Percentiles rank a stretch among this genome's conserved stretches.
phyloP scores from a whole-genome alignment of 2,113 vertebrate genomes.

The Mesocricetus auratus region DNA sequence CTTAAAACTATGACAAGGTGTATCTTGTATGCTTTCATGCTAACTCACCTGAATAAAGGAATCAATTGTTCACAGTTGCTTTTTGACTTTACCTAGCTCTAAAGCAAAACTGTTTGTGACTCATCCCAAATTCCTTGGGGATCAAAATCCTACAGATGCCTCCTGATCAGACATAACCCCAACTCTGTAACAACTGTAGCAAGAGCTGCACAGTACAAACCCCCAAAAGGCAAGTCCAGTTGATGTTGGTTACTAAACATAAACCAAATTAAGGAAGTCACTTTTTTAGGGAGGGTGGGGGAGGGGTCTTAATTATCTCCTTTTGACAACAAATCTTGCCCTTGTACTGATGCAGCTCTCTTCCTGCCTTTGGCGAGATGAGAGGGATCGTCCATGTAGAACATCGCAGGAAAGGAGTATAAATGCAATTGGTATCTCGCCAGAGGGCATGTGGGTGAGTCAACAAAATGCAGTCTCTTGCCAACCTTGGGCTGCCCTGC shows the following conservation, averaged over 20 bases:
- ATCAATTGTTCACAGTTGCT: conserved; percentile 66
- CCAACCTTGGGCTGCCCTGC: conserved; percentile 78
- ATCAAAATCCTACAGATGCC: conserved; percentile 85
- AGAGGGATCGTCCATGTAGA: conserved; percentile 83
- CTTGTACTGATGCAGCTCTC: conserved; percentile 88
- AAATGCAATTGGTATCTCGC: conserved; percentile 79
- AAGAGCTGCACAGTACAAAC: conserved; percentile 89
- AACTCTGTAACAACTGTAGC: conserved; percentile 86
- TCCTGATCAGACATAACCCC: conserved; percentile 84
- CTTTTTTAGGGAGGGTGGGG: conserved; percentile 71
- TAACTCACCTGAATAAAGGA: conserved; percentile 72
- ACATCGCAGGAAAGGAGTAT: conserved; percentile 73
- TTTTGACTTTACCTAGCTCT: conserved; percentile 66
- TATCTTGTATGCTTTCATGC: conserved; percentile 62
- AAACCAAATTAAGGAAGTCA: conserved; percentile 73
- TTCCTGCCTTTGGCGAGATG: conserved; percentile 80
- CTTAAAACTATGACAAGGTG: conserved; percentile 72
- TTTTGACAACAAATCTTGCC: conserved; percentile 87
- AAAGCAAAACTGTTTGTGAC: conserved; percentile 69
- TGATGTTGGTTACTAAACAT: conserved; percentile 83
- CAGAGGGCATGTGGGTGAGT: conserved; percentile 61
- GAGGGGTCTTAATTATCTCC: conserved; percentile 78
- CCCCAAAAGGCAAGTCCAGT: conserved; percentile 81
- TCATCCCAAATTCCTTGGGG: conserved; percentile 58
- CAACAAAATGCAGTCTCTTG: conserved; percentile 69